These are phyloP conservation scores for Vireo altiloquus DNA, from an alignment of 2,113 vertebrate genomes.

Conservation along the genomic window DNA sequence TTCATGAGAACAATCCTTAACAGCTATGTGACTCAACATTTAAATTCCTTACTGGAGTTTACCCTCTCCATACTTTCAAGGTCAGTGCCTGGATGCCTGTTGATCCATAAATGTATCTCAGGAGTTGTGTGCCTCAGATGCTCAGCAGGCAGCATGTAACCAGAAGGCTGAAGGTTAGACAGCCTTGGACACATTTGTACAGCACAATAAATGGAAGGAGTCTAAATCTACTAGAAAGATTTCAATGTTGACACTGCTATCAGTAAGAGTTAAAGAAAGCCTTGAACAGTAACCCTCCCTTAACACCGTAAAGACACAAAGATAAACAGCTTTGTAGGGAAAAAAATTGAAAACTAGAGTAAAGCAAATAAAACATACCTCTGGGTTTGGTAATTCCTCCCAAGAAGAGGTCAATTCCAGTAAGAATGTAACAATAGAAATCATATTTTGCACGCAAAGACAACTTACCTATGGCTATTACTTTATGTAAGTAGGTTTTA, in stretches of 20 bases:
- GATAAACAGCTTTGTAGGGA: neutral
- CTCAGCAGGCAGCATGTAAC: neutral
- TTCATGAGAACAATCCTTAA: neutral
- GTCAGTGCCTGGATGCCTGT: neutral
- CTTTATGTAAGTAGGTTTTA: constrained; percentile 4
- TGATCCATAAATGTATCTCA: neutral
- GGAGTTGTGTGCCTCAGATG: neutral
- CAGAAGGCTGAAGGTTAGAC: neutral
- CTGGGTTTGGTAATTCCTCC: neutral
- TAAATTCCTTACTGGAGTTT: neutral
- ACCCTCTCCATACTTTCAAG: neutral
- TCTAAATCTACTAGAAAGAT: neutral
- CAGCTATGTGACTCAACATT: neutral
- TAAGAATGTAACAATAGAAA: neutral
- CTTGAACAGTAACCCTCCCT: neutral
- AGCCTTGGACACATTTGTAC: neutral
- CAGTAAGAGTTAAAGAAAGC: neutral
- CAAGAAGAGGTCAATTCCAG: neutral
- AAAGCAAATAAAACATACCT: neutral
- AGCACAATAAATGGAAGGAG: neutral
- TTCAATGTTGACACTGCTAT: neutral
- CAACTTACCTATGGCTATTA: neutral
- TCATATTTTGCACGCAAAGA: neutral
- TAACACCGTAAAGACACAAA: neutral
- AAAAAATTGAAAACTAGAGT: neutral